These are phyloP conservation scores for Ranitomeya imitator DNA, from an alignment of 2,113 vertebrate genomes.

Conservation along the genomic window DNA sequence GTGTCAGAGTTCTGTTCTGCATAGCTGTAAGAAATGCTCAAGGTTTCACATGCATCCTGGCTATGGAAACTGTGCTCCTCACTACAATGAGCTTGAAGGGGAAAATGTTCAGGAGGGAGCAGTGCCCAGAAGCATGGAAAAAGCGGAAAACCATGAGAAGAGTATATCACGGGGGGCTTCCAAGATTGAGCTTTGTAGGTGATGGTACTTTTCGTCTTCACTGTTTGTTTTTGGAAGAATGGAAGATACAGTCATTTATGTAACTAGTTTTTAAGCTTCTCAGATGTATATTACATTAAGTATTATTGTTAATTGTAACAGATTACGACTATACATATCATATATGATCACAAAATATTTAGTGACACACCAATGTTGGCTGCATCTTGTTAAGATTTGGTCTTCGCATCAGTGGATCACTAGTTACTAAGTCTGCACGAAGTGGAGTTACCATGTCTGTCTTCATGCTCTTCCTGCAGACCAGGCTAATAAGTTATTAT, in stretches of 20 bases:
- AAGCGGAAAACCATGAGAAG: constrained; percentile 76
- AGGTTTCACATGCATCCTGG: constrained; percentile 48
- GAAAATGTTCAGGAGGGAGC: constrained; percentile 76
- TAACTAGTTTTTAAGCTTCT: no score
- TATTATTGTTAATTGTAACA: no score
- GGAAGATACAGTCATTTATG: background rate
- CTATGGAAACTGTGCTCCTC: constrained; percentile 38
- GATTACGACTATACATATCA: background rate
- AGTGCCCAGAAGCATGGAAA: constrained; percentile 82
- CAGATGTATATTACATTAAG: no score
- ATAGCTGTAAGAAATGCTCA: constrained; percentile 61
- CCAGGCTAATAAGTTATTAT: background rate
- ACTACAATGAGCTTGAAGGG: constrained; percentile 88
- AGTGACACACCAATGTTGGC: background rate
- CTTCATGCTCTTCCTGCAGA: background rate
- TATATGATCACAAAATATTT: no score
- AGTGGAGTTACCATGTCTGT: background rate
- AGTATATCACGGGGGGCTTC: constrained; percentile 76
- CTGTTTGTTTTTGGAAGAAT: background rate
- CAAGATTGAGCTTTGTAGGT: constrained; percentile 88
- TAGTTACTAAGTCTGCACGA: background rate
- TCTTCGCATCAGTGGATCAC: background rate
- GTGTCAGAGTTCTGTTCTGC: constrained; percentile 57
- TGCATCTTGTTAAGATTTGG: background rate
- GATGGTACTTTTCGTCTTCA: constrained; percentile 61